Evolutionary conservation across 2,888 invertebrate species (phyloP), one percentile per base, ranked within the genome.

Genomic region (Plebejus argus): DNA sequence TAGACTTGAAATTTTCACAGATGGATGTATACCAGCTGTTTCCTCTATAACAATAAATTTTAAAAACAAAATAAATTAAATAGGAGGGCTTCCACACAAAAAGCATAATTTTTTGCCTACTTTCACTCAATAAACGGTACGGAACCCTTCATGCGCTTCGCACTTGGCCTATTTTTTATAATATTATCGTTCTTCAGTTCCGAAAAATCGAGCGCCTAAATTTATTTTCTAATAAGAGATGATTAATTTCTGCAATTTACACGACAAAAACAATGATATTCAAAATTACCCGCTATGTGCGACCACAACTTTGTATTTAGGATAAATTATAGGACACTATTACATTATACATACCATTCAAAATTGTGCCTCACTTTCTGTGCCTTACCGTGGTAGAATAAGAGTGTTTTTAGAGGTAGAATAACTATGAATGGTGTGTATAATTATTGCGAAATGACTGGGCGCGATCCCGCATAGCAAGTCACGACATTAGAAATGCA

Each of bases 401-500:
- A 53, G 4, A 18, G 53, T 53, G 1, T 5, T 53, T 3, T 53
- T 5, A 18, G 1, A 18, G 53, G 53, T 18, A 18, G 4, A 53
- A 53, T 18, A 53, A 53, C 5, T 18, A 53, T 53, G 53, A 53
- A 53, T 53, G 5, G 53, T 53, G 12, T 53, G 23, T 72, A 49
- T 53, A 10, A 49, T 74, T 49, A 74, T 74, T 74, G 74, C 74
- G 23, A 72, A 72, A 74, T 74, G 74, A 74, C 49, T 6, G 23
- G 71, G 58, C 56, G 78, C 77, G 61, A 74, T 77, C 80, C 81
- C 79, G 82, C 82, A 84, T 82, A 84, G 85, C 85, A 76, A 83
- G 85, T 85, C 85, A 86, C 71, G 78, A 80, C 77, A 84, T 83
- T 84, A 85, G 81, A 78, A 79, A 80, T 78, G 82, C 81, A 75